Conservation (phyloP, 1,140 invertebrate genomes). For the Atopsyche davidsoni region DNA sequence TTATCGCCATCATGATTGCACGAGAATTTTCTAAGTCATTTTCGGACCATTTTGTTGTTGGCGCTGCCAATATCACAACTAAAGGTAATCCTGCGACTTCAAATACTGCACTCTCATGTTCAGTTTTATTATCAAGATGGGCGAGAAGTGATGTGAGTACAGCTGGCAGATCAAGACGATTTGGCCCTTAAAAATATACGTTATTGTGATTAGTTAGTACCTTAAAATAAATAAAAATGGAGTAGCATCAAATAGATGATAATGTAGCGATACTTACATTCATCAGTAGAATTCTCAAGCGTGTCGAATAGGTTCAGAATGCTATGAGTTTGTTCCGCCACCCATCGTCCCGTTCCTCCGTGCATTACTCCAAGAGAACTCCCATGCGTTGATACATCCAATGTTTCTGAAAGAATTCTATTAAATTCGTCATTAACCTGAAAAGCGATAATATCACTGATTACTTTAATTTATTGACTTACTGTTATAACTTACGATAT, state of each 20-base stretch:
- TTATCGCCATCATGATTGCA: slow-evolving; percentile 37
- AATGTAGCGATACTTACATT: slow-evolving; percentile 39
- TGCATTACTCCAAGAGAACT: slow-evolving; percentile 53
- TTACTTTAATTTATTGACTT: background rate
- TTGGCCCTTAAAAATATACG: slow-evolving; percentile 40
- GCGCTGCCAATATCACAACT: slow-evolving; percentile 40
- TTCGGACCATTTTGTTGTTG: slow-evolving; percentile 36
- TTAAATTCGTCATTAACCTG: slow-evolving; percentile 13
- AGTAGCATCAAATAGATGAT: background rate
- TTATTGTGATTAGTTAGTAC: too few species aligned
- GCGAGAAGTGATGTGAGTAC: slow-evolving; percentile 39
- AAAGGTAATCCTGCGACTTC: slow-evolving; percentile 37
- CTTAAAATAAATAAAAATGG: too few species aligned
- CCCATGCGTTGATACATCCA: slow-evolving; percentile 50
- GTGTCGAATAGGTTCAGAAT: slow-evolving; percentile 37
- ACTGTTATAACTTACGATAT: slow-evolving; percentile 45
- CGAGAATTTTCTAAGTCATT: slow-evolving; percentile 37
- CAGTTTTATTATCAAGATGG: slow-evolving; percentile 35
- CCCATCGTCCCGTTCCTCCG: slow-evolving; percentile 51
- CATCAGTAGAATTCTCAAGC: slow-evolving; percentile 37
- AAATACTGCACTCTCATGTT: slow-evolving; percentile 32
- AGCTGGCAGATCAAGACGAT: slow-evolving; percentile 40
- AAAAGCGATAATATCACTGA: slow-evolving; percentile 14
- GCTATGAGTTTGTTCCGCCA: slow-evolving; percentile 43
- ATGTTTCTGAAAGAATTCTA: slow-evolving; percentile 41